phyloP scores from a whole-genome alignment of 2,888 invertebrate genomes.

The Nymphalis polychloros region DNA sequence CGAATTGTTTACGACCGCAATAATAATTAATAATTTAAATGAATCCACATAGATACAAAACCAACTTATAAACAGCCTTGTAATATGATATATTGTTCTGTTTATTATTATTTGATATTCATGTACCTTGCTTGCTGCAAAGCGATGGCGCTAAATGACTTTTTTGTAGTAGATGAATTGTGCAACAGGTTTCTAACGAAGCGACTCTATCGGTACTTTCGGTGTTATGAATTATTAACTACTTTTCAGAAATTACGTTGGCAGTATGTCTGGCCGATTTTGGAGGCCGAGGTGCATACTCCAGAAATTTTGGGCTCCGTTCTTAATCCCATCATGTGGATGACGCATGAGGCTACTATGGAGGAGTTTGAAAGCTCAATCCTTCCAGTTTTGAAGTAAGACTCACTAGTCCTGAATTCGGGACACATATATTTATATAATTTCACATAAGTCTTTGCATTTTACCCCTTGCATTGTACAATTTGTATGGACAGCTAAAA shows the following conservation, averaged over 20 bases:
- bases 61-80: no score
- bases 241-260: slow-evolving; percentile 94
- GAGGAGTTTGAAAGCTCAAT: slow-evolving; percentile 91
- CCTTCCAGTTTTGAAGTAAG: slow-evolving; percentile 92
- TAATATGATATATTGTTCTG: no score
- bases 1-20: no score
- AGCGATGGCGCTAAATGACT: not conserved
- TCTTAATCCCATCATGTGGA: slow-evolving; percentile 90
- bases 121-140: no score
- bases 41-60: no score
- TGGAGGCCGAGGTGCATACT: slow-evolving; percentile 91
- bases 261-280: slow-evolving; percentile 95
- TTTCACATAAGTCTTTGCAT: not conserved
- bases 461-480: not conserved
- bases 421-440: not conserved
- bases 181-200: not conserved
- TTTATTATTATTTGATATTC: no score
- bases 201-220: not conserved
- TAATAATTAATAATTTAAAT: no score
- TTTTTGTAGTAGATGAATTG: no score
- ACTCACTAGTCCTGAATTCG: slow-evolving; percentile 5
- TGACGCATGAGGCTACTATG: slow-evolving; percentile 88
- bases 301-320: slow-evolving; percentile 94
- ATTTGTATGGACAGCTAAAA: no score
- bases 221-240: slow-evolving; percentile 33